A percentile compares a stretch with the other conserved stretches of the same genome.
These are phyloP conservation scores for Trematocara zebra DNA, from an alignment of 2,113 vertebrate species.

Conservation along the genomic window DNA sequence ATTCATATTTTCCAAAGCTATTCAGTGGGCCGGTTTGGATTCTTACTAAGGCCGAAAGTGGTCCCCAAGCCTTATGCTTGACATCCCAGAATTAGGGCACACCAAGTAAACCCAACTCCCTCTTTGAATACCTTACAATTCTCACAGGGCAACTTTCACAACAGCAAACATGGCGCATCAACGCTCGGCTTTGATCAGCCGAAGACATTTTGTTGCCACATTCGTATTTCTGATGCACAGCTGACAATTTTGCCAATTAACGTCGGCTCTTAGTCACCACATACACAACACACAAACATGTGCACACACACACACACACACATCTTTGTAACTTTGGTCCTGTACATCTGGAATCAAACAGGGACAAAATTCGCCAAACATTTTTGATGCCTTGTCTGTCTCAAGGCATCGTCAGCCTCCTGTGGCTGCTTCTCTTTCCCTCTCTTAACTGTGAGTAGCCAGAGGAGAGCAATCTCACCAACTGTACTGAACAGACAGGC, in stretches of 20 bases:
- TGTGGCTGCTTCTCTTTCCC: neutral
- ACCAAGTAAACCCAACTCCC: neutral
- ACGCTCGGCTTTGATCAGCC: constrained; percentile 11
- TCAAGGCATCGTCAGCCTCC: neutral
- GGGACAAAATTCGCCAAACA: neutral
- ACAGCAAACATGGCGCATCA: neutral
- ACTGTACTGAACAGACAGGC: constrained; percentile 10
- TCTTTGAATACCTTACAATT: neutral
- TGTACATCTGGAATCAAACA: neutral
- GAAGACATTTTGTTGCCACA: neutral
- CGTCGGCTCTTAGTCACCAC: neutral
- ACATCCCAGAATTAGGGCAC: neutral
- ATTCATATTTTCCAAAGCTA: neutral
- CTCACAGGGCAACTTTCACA: constrained; percentile 7
- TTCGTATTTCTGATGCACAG: neutral
- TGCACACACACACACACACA: neutral
- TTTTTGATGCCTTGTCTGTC: neutral
- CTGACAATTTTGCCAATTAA: neutral
- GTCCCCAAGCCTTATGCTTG: neutral
- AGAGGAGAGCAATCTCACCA: constrained; percentile 10
- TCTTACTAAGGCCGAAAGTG: neutral
- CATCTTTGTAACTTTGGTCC: neutral
- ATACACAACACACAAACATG: no score
- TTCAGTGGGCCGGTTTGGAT: neutral
- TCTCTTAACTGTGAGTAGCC: neutral